Base-by-base conservation (phyloP, 2,888 invertebrate species). In the Piscicola geometra region DNA sequence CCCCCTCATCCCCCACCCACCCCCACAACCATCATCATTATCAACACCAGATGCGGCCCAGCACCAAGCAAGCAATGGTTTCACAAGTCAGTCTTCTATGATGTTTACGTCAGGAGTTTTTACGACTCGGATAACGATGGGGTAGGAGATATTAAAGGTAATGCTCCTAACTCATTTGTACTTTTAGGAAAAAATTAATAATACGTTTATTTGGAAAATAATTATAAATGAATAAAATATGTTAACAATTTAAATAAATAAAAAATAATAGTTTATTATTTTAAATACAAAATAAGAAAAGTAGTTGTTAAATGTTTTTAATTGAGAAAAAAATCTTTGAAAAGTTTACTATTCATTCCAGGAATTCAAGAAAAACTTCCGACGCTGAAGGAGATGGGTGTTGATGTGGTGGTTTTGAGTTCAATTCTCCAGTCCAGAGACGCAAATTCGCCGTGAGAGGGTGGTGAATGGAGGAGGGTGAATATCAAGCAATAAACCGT, bases 31-130 rank as follows among this genome's bases (percentile, higher is more conserved):
- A 64, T 21, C 64, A 64, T 21, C 64, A 64, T 21, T 21, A 64
- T 21, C 64, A 9, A 41, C 41, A 56, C 3, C 60, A 56, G 60
- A n/a, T 80, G 78, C 56, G 30, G 35, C 33, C 70, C 70, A 9
- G 76, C 77, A 28, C 78, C 79, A 3, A 35, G 77, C 1, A 79
- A 78, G 35, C 76, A 78, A 21, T 83, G 83, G 83, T 83, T 82
- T 82, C 82, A 84, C 78, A 82, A 79, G 50, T 77, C 81, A 33
- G 78, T 79, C 15, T 75, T 81, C 56, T 84, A 84, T 77, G 78
- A 83, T 70, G 77, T 84, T 28, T 84, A 84, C 75, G 82, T 83
- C 9, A 80, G 81, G 3, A 84, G 83, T 75, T 84, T 83, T 77
- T 82, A 81, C 69, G 84, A 84, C 78, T 79, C 79, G 36, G 79